These are phyloP conservation scores for Diprion similis DNA, from an alignment of 1,140 invertebrate genomes.

Conservation along the genomic window DNA sequence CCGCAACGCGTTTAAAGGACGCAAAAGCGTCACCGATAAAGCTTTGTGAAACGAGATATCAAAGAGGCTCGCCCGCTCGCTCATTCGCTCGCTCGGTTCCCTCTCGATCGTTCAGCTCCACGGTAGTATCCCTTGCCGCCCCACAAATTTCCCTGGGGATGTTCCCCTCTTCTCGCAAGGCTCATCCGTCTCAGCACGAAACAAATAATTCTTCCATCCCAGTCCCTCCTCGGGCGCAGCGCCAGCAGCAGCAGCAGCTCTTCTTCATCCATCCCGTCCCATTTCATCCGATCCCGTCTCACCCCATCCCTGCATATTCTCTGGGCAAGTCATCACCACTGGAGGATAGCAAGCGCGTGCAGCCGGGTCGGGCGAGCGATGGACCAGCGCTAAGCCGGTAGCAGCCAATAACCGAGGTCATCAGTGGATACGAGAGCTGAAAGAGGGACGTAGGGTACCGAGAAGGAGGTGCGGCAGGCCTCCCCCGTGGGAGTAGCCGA, in stretches of 20 bases:
- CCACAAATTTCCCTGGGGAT: neutral
- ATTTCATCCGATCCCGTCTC: conserved; percentile 25
- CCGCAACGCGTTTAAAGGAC: neutral
- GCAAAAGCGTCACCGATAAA: neutral
- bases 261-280: neutral
- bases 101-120: too few relatives aligned
- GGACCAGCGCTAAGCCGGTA: conserved; percentile 6
- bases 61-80: neutral
- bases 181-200: too few relatives aligned
- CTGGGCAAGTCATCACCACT: too few relatives aligned
- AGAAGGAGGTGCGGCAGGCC: neutral
- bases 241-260: conserved; percentile 16
- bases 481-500: neutral
- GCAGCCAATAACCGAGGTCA: conserved; percentile 26
- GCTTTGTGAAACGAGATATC: neutral
- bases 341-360: too few relatives aligned
- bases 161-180: too few relatives aligned
- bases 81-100: neutral
- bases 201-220: too few relatives aligned
- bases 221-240: too few relatives aligned
- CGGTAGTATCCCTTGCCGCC: neutral
- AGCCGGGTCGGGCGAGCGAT: neutral
- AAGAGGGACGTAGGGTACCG: neutral
- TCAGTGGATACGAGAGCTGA: conserved; percentile 30
- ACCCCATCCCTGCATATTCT: conserved; percentile 7